Evolutionary conservation across 2,797 vertebrate species (phyloP).

Genomic region (Lagocephalus sceleratus): DNA sequence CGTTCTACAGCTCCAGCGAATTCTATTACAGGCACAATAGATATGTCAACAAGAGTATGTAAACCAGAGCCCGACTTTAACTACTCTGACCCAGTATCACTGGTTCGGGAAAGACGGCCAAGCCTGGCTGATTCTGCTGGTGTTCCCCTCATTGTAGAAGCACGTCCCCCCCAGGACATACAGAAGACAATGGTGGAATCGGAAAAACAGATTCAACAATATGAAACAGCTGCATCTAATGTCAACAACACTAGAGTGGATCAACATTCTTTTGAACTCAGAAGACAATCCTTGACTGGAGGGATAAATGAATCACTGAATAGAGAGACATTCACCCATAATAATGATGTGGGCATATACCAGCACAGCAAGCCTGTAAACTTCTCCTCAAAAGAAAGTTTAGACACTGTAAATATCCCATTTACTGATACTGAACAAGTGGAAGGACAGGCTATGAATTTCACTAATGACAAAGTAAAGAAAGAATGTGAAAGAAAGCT

Average conservation of each 20-base stretch:
- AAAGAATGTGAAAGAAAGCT: constrained; percentile 51
- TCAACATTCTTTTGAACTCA: constrained; percentile 36
- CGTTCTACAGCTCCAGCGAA: constrained; percentile 56
- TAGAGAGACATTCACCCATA: constrained; percentile 39
- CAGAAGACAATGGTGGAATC: constrained; percentile 20
- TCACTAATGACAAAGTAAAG: constrained; percentile 48
- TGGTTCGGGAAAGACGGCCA: constrained; percentile 51
- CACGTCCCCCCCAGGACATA: constrained; percentile 24
- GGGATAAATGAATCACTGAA: constrained; percentile 49
- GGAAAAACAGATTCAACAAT: constrained; percentile 25
- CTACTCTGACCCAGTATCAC: constrained; percentile 56
- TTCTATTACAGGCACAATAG: constrained; percentile 53
- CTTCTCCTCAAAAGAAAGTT: constrained; percentile 64
- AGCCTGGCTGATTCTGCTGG: constrained; percentile 46
- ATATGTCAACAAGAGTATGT: constrained; percentile 67
- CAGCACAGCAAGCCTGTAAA: constrained; percentile 64
- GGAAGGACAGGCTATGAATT: constrained; percentile 68
- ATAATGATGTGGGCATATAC: constrained; percentile 34
- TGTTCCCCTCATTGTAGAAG: constrained; percentile 66
- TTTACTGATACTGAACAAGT: constrained; percentile 25
- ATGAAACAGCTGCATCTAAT: neutral
- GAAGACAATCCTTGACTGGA: constrained; percentile 24
- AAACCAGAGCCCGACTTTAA: constrained; percentile 17
- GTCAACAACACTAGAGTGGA: constrained; percentile 9
- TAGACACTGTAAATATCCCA: constrained; percentile 20